Conservation (phyloP, 1,140 invertebrate genomes). For the Tetragnatha versicolor region DNA sequence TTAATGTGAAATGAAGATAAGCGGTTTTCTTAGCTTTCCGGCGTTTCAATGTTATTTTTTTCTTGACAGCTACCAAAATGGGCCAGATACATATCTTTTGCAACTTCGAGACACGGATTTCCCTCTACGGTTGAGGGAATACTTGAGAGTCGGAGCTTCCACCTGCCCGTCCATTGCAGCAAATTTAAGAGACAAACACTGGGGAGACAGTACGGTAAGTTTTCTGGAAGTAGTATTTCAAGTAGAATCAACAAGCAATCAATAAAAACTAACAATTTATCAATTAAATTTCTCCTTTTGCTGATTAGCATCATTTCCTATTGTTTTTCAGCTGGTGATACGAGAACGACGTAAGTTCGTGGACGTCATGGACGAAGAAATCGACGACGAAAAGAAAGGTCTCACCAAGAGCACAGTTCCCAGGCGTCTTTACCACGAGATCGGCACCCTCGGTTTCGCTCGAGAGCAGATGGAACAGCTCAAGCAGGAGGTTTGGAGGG, state of each 20-base stretch:
- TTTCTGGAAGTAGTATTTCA: no score
- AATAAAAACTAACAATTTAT: background rate
- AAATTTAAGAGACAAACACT: conserved; percentile 61
- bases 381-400: conserved; percentile 85
- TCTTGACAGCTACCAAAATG: conserved; percentile 82
- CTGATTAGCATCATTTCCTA: background rate
- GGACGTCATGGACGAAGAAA: conserved; percentile 95
- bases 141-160: conserved; percentile 82
- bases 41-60: background rate
- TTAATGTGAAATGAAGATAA: background rate
- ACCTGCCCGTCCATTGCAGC: conserved; percentile 70
- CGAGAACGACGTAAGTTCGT: conserved; percentile 88
- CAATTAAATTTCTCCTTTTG: background rate
- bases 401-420: conserved; percentile 69
- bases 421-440: conserved; percentile 76
- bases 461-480: conserved; percentile 58
- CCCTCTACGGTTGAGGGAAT: conserved; percentile 86
- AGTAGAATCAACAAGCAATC: no score
- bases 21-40: background rate
- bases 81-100: conserved; percentile 93
- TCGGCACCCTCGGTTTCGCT: conserved; percentile 66
- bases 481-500: conserved; percentile 58
- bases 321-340: conserved; percentile 75
- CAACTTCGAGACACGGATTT: conserved; percentile 91
- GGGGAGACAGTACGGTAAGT: conserved; percentile 59